phyloP scores from a whole-genome alignment of 2,888 invertebrate species.

The Criorhina ranunculi region DNA sequence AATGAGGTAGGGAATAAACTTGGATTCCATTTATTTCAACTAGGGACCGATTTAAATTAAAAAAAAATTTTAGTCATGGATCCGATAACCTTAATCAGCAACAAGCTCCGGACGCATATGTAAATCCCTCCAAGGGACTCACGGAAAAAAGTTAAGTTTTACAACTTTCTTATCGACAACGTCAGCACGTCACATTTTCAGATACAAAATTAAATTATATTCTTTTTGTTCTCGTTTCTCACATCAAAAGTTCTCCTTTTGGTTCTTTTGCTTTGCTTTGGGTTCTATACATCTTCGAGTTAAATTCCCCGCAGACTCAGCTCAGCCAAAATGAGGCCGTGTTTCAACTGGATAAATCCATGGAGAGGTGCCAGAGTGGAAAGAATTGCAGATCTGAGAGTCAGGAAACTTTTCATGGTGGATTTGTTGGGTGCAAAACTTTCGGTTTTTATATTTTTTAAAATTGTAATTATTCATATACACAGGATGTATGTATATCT shows the following conservation, averaged over 20 bases:
- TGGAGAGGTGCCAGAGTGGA: constrained; percentile 32
- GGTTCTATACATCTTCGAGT: constrained; percentile 9
- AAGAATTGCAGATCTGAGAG: constrained; percentile 13
- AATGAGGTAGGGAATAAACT: too few relatives aligned
- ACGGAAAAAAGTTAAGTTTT: background rate
- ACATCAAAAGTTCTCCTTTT: background rate
- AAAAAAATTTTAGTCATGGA: too few relatives aligned
- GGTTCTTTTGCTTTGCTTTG: background rate
- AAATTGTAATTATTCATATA: constrained; percentile 16
- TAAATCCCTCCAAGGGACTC: background rate
- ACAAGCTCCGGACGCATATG: background rate
- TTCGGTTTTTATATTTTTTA: background rate
- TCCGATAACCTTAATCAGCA: background rate
- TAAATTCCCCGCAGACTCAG: constrained; percentile 24
- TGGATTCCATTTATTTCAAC: too few relatives aligned
- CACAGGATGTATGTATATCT: background rate
- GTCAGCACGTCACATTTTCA: background rate
- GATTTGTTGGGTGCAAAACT: constrained; percentile 15
- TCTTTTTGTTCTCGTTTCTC: background rate
- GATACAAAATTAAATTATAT: constrained; percentile 18
- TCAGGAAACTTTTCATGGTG: constrained; percentile 23
- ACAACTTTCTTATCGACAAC: constrained; percentile 11
- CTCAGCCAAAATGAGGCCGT: constrained; percentile 31
- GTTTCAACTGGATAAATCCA: constrained; percentile 21
- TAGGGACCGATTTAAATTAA: too few relatives aligned